Conservation (phyloP, 1,140 invertebrate species). For the Anoplophora glabripennis region DNA sequence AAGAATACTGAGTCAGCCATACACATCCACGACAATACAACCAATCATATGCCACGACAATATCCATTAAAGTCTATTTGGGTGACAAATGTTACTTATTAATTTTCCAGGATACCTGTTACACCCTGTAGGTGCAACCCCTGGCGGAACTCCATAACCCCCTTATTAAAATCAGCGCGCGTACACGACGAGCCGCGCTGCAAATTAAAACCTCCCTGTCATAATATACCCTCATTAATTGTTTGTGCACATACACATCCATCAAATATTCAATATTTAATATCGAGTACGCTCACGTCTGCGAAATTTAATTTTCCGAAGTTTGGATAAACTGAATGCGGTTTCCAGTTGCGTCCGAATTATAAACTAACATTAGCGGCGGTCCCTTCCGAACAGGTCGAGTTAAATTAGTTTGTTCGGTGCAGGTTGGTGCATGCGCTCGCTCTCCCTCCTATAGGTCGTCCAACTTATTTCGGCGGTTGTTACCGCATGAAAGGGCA, state of each 20-base stretch:
- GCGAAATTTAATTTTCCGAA: slow-evolving; percentile 21
- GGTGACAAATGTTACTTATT: too few relatives aligned
- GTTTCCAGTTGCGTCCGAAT: slow-evolving; percentile 25
- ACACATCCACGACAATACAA: too few relatives aligned
- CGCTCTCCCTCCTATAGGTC: too few relatives aligned
- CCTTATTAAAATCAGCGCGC: too few relatives aligned
- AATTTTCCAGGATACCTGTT: too few relatives aligned
- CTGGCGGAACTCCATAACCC: too few relatives aligned
- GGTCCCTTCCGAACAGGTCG: slow-evolving; percentile 19
- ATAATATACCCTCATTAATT: slow-evolving; percentile 1
- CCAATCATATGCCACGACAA: too few relatives aligned
- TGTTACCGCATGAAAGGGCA: too few relatives aligned
- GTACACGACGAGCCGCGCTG: neutral
- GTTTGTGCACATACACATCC: slow-evolving; percentile 2
- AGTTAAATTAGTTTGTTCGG: slow-evolving; percentile 28
- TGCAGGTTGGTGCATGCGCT: slow-evolving; percentile 7
- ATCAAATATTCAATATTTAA: slow-evolving; percentile 11
- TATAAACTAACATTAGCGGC: slow-evolving; percentile 23
- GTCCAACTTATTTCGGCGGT: too few relatives aligned
- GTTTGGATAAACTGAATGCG: slow-evolving; percentile 27
- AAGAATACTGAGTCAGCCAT: too few relatives aligned
- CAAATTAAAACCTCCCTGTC: neutral
- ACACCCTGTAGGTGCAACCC: too few relatives aligned
- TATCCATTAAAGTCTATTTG: too few relatives aligned
- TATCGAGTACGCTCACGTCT: neutral